These are phyloP conservation scores for Diaprepes abbreviatus DNA, from an alignment of 2,888 invertebrate species.

Conservation along the genomic window DNA sequence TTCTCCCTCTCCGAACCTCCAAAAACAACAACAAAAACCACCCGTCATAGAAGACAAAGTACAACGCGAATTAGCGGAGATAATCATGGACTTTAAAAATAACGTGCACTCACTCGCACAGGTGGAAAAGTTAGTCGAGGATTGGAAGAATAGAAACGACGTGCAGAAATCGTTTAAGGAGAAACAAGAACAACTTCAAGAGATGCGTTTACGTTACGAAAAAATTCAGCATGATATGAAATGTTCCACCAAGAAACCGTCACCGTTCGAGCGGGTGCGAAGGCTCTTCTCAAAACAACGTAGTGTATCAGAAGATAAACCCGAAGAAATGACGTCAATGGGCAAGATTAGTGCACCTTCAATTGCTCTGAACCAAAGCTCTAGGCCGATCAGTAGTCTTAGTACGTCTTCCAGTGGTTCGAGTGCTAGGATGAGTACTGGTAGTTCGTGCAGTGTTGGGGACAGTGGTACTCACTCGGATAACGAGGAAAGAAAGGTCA, in stretches of 20 bases:
- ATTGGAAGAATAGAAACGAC: slow-evolving; percentile 89
- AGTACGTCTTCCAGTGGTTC: slow-evolving; percentile 81
- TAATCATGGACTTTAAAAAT: slow-evolving; percentile 90
- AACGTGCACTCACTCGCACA: slow-evolving; percentile 88
- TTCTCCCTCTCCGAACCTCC: slow-evolving; percentile 33
- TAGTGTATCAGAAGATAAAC: slow-evolving; percentile 46
- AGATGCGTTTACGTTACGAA: slow-evolving; percentile 84
- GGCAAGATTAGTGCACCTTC: slow-evolving; percentile 50
- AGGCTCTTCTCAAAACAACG: slow-evolving; percentile 54
- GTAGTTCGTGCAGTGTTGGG: slow-evolving; percentile 84
- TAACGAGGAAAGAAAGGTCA: slow-evolving; percentile 78
- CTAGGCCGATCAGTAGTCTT: slow-evolving; percentile 77
- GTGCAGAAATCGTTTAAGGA: slow-evolving; percentile 89
- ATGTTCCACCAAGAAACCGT: slow-evolving; percentile 80
- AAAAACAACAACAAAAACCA: slow-evolving; percentile 27
- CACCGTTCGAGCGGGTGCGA: slow-evolving; percentile 82
- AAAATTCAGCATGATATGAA: slow-evolving; percentile 85
- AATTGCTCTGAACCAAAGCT: slow-evolving; percentile 50
- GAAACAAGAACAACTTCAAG: slow-evolving; percentile 85
- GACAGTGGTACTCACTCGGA: slow-evolving; percentile 91
- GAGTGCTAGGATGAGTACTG: slow-evolving; percentile 86
- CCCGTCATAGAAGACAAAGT: slow-evolving; percentile 68
- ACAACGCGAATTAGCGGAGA: slow-evolving; percentile 87
- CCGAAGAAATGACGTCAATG: slow-evolving; percentile 51
- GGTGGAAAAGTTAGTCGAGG: slow-evolving; percentile 87